These are phyloP conservation scores for Buathra laborator DNA, from an alignment of 2,888 invertebrate species.

Conservation along the genomic window DNA sequence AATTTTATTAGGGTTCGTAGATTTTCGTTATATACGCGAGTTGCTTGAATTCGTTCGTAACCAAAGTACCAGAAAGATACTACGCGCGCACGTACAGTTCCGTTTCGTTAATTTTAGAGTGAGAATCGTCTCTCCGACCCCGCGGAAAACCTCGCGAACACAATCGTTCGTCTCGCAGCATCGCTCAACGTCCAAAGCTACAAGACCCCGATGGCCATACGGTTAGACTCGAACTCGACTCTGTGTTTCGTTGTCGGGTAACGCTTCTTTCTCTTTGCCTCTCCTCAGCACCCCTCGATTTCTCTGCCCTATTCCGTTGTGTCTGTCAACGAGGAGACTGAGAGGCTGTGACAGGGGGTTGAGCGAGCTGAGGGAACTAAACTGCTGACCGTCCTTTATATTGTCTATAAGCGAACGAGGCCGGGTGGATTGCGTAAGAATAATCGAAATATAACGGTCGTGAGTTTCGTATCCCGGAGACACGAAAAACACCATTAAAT, in stretches of 20 bases:
- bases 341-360: constrained; percentile 67
- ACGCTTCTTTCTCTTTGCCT: constrained; percentile 29
- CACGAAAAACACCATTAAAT: background rate
- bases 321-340: constrained; percentile 61
- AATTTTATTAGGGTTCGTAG: constrained; percentile 12
- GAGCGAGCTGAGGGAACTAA: constrained; percentile 58
- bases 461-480: background rate
- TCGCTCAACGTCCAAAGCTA: constrained; percentile 84
- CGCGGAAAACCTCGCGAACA: constrained; percentile 80
- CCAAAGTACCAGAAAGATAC: constrained; percentile 9
- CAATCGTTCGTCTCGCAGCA: constrained; percentile 83
- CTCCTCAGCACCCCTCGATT: constrained; percentile 19
- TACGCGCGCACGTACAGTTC: constrained; percentile 25
- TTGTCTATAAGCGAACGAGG: constrained; percentile 58
- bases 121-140: constrained; percentile 73
- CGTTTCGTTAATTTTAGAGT: constrained; percentile 78
- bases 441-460: constrained; percentile 46
- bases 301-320: constrained; percentile 45
- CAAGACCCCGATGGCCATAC: constrained; percentile 77
- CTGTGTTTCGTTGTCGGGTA: constrained; percentile 46
- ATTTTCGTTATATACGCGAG: background rate
- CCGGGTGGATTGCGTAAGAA: constrained; percentile 56
- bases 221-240: constrained; percentile 43
- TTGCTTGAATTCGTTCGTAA: constrained; percentile 22
- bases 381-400: constrained; percentile 47